Conservation (phyloP, 2,113 vertebrate species). For the Prunella fulvescens region DNA sequence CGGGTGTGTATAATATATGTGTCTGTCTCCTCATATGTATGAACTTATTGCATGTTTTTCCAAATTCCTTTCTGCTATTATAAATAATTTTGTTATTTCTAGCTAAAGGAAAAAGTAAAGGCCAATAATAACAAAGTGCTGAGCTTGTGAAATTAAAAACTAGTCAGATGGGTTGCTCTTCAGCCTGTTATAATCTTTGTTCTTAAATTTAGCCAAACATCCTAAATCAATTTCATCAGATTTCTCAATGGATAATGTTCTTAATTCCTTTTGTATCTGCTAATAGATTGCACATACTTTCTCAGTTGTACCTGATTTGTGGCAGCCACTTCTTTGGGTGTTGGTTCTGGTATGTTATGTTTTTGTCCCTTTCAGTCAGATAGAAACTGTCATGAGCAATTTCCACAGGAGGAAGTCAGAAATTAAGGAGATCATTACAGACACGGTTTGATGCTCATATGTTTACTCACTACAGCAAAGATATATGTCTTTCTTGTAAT, state of each 20-base stretch:
- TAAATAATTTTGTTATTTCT: conserved; percentile 29
- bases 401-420: background rate
- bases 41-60: background rate
- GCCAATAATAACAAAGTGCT: background rate
- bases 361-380: background rate
- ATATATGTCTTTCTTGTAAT: background rate
- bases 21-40: background rate
- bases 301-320: background rate
- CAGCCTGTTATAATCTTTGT: background rate
- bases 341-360: background rate
- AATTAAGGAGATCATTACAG: background rate
- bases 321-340: background rate
- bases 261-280: background rate
- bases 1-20: background rate
- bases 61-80: conserved; percentile 33
- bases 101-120: background rate
- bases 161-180: background rate
- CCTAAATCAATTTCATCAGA: background rate
- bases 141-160: background rate
- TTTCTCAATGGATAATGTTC: background rate
- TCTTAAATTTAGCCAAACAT: background rate
- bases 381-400: background rate
- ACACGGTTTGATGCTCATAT: background rate
- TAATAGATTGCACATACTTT: background rate
- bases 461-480: background rate